phyloP scores from a whole-genome alignment of 2,113 vertebrate species.

The Corvus moneduloides region DNA sequence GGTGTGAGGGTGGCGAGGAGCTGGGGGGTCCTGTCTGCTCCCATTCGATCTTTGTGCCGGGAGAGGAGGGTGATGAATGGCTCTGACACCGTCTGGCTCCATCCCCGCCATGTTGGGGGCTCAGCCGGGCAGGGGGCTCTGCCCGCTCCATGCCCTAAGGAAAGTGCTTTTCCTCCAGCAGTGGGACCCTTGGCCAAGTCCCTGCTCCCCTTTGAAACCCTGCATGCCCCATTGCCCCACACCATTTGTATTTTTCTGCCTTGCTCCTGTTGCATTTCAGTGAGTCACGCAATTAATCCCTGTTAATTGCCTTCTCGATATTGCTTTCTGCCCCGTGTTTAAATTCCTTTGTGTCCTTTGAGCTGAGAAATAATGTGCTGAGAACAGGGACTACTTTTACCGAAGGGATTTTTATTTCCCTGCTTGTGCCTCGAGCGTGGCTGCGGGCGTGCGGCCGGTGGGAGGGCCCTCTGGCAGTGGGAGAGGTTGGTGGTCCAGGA shows the following conservation, averaged over 20 bases:
- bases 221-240: neutral
- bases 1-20: neutral
- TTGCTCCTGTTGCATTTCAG: constrained; percentile 24
- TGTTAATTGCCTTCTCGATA: constrained; percentile 31
- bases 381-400: neutral
- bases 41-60: rapidly evolving
- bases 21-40: neutral
- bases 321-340: constrained; percentile 37
- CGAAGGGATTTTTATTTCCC: neutral
- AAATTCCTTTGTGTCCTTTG: constrained; percentile 50
- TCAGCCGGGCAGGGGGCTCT: neutral
- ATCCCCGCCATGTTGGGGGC: rapidly evolving
- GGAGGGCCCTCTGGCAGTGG: neutral
- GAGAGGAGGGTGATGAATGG: neutral
- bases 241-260: neutral
- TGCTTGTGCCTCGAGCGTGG: neutral
- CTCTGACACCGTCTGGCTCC: neutral
- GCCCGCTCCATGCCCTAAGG: rapidly evolving
- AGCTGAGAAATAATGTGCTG: neutral
- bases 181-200: neutral
- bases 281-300: constrained; percentile 56
- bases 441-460: rapidly evolving
- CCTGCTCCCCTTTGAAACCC: neutral
- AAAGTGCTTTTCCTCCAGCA: neutral
- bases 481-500: neutral